These are phyloP conservation scores for Drosophila seclusa DNA, from an alignment of 2,888 invertebrate species.

Conservation along the genomic window DNA sequence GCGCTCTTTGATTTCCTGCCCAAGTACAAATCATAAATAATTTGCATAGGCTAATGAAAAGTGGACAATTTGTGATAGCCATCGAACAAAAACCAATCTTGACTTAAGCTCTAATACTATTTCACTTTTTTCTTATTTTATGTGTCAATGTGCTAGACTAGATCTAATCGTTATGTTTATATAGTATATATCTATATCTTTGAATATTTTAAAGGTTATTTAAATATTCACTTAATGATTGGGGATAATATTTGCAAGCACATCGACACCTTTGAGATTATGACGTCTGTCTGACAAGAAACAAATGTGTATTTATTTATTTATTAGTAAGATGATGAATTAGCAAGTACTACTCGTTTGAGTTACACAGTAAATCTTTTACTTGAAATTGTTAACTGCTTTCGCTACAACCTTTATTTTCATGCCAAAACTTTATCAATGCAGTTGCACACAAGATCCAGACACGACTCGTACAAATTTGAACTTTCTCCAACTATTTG, in stretches of 20 bases:
- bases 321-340: neutral
- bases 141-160: neutral
- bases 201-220: neutral
- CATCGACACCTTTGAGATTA: neutral
- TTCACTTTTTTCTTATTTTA: neutral
- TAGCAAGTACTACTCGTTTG: neutral
- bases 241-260: neutral
- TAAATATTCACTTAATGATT: neutral
- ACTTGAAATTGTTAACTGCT: neutral
- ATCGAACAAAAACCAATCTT: neutral
- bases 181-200: neutral
- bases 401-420: neutral
- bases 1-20: slow-evolving; percentile 38
- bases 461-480: slow-evolving; percentile 38
- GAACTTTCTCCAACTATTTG: slow-evolving; percentile 40
- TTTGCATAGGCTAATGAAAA: slow-evolving; percentile 73
- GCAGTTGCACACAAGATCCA: slow-evolving; percentile 26
- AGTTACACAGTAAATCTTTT: neutral
- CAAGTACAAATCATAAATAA: slow-evolving; percentile 49
- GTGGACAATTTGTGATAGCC: neutral
- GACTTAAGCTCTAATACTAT: neutral
- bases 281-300: neutral
- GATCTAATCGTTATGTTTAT: neutral
- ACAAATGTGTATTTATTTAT: neutral
- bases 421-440: slow-evolving; percentile 9